A percentile compares a stretch with the other conserved stretches of the same genome.
Conservation (phyloP, 2,113 vertebrate species). For the Brachypteracias leptosomus region DNA sequence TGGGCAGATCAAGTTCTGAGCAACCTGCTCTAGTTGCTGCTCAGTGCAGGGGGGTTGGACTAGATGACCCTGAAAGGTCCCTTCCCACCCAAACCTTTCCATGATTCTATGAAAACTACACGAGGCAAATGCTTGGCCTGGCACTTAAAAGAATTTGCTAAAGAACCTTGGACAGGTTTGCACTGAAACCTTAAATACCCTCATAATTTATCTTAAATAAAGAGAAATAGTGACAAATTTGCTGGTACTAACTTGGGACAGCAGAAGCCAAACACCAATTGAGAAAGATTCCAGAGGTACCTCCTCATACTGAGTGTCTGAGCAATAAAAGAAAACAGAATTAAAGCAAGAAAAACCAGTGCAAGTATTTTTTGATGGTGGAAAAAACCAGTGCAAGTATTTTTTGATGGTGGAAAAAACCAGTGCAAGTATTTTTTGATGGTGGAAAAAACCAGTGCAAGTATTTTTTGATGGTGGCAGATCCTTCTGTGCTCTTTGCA, state of each 20-base stretch:
- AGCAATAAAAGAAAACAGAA: background rate
- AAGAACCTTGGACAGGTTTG: background rate
- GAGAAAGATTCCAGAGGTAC: background rate
- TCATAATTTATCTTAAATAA: background rate
- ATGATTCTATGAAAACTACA: background rate
- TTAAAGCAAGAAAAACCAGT: background rate
- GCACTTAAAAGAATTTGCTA: background rate
- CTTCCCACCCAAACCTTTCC: background rate
- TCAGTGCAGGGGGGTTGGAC: no score
- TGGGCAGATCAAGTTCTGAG: no score
- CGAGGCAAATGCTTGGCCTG: background rate
- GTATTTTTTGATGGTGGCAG: background rate
- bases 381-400: no score
- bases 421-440: no score
- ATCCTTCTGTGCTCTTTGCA: background rate
- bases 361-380: background rate
- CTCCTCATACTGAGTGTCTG: background rate
- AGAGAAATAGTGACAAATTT: background rate
- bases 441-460: background rate
- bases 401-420: background rate
- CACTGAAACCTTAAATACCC: accelerated
- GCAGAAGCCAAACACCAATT: background rate
- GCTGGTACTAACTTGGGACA: background rate
- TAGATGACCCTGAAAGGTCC: no score
- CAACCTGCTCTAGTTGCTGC: no score